Conservation (phyloP, 2,797 vertebrate genomes). For the Acipenser oxyrinchus region DNA sequence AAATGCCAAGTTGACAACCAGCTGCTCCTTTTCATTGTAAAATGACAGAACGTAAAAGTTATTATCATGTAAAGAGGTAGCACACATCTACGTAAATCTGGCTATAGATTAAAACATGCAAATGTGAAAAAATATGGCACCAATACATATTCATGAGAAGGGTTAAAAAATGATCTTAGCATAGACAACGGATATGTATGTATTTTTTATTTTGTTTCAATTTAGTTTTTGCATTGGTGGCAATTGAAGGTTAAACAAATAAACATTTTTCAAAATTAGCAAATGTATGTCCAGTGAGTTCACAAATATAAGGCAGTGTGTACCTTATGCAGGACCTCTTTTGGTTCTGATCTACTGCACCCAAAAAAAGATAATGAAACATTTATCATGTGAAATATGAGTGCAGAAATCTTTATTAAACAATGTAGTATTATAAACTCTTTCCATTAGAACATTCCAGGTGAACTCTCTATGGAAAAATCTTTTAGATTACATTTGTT, state of each 20-base stretch:
- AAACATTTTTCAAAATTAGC: background rate
- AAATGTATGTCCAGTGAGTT: no score
- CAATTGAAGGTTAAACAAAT: constrained; percentile 5
- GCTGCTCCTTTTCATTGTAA: no score
- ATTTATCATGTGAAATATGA: constrained; percentile 37
- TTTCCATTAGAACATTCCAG: constrained; percentile 23
- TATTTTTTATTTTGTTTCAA: background rate
- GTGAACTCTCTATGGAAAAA: constrained; percentile 32
- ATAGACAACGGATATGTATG: background rate
- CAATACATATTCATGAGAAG: background rate
- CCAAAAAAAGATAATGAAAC: constrained; percentile 27
- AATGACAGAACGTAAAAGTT: no score
- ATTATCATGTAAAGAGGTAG: no score
- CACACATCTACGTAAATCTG: background rate
- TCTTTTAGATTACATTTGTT: constrained; percentile 34
- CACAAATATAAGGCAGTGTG: background rate
- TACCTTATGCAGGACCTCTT: no score
- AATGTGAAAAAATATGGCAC: background rate
- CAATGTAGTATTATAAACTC: constrained; percentile 26
- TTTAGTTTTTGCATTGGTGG: background rate
- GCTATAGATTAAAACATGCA: background rate
- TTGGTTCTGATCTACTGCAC: constrained; percentile 7
- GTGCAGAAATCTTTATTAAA: constrained; percentile 42
- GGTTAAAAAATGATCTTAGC: background rate
- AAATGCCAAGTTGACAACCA: no score